These are phyloP conservation scores for Palythoa caribaeorum DNA, from an alignment of 92 coral and sea anemone species.

Conservation along the genomic window DNA sequence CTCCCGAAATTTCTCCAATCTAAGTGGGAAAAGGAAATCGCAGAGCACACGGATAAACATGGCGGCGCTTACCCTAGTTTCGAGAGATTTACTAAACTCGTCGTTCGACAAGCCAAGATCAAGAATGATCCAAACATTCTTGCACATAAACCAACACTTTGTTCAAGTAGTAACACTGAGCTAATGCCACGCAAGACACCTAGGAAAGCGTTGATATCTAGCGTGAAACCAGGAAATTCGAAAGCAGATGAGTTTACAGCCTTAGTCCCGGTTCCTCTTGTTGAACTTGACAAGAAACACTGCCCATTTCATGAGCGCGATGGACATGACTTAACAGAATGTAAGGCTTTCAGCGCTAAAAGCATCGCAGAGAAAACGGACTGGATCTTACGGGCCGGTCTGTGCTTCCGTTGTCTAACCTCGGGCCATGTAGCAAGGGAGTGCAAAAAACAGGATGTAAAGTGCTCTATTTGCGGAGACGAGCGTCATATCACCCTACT, in stretches of 20 bases:
- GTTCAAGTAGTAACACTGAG: conserved; percentile 1
- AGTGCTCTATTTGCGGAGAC: conserved; percentile 21
- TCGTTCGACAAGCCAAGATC: conserved; percentile 42
- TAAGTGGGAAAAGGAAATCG: conserved; percentile 32
- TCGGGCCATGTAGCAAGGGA: conserved; percentile 33
- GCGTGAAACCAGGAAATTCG: not conserved
- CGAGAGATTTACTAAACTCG: not conserved
- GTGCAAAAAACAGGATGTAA: conserved; percentile 19
- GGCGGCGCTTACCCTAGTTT: conserved; percentile 38
- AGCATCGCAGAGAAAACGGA: conserved; percentile 21
- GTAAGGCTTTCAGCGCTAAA: conserved; percentile 46
- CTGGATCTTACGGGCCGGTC: conserved; percentile 40
- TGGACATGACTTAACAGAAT: conserved; percentile 36
- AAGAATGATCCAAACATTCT: conserved; percentile 40
- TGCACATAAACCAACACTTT: not conserved
- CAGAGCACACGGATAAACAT: not conserved
- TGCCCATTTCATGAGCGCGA: conserved; percentile 45
- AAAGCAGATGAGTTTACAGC: conserved; percentile 13
- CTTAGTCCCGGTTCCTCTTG: not conserved
- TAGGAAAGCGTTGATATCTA: conserved; percentile 24
- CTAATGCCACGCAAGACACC: conserved; percentile 1
- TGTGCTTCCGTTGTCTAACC: conserved; percentile 53
- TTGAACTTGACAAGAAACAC: conserved; percentile 31
- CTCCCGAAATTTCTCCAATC: conserved; percentile 25
- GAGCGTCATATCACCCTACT: conserved; percentile 12